A percentile compares a stretch with the other conserved stretches of the same genome.
Evolutionary conservation across 2,113 vertebrate species (phyloP).

Genomic region (Myrmecobius fasciatus): DNA sequence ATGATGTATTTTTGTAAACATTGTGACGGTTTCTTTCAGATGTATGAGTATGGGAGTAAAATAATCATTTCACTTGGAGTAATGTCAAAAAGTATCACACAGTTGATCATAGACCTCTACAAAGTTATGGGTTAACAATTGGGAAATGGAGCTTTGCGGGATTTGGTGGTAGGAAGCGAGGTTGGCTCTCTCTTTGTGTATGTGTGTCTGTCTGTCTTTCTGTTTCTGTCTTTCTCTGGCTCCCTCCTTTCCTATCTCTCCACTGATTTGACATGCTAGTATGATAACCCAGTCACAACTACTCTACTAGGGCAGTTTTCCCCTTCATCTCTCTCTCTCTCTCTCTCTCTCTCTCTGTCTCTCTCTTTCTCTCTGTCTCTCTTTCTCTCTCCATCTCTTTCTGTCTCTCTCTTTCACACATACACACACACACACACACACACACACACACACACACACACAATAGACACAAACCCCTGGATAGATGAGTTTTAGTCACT

Average conservation of each 20-base stretch:
- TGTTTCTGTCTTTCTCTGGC: neutral
- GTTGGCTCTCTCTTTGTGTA: neutral
- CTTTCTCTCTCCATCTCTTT: too few relatives aligned
- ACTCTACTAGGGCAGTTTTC: too few relatives aligned
- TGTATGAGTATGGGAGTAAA: conserved; percentile 75
- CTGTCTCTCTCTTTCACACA: too few relatives aligned
- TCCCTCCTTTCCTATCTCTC: neutral
- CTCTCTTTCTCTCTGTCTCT: too few relatives aligned
- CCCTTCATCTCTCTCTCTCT: neutral
- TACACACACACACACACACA: neutral
- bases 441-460: neutral
- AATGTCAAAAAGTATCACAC: conserved; percentile 66
- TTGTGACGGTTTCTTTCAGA: conserved; percentile 79
- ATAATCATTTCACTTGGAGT: conserved; percentile 67
- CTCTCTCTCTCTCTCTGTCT: too few relatives aligned
- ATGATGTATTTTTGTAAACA: conserved; percentile 83
- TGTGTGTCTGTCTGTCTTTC: neutral
- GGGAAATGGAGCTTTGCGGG: neutral
- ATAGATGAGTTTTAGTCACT: neutral
- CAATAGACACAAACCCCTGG: neutral
- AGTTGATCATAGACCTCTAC: conserved; percentile 61
- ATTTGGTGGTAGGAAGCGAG: neutral
- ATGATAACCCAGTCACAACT: too few relatives aligned
- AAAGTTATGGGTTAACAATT: conserved; percentile 12
- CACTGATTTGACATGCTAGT: too few relatives aligned